Conservation (phyloP, 2,113 vertebrate genomes). For the Nyctibius bracteatus region DNA sequence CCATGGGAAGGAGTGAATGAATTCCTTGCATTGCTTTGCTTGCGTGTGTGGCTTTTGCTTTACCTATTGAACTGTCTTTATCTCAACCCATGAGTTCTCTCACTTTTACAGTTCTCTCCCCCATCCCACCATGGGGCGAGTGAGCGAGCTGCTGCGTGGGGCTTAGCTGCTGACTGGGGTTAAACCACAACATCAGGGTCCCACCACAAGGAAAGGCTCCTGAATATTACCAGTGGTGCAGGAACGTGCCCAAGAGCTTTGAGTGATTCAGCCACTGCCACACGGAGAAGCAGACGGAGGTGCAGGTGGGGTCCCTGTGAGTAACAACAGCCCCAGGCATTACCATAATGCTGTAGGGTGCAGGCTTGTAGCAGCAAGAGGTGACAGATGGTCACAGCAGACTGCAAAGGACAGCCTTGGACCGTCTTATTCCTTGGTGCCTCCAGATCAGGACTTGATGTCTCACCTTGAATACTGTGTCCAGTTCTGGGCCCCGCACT, state of each 20-base stretch:
- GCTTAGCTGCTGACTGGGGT: no score
- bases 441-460: not conserved
- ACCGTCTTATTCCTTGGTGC: not conserved
- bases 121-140: no score
- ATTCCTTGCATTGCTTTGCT: no score
- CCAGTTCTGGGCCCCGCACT: no score
- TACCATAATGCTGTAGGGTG: not conserved
- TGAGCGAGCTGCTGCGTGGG: no score
- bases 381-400: not conserved
- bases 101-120: no score
- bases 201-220: not conserved
- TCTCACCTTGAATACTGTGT: no score
- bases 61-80: no score
- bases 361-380: not conserved
- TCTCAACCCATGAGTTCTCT: no score
- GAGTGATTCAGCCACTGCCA: not conserved
- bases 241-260: not conserved
- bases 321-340: not conserved
- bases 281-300: not conserved
- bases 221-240: not conserved
- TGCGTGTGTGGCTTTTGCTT: no score
- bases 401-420: not conserved
- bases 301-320: not conserved
- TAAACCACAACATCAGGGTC: not conserved
- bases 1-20: no score